Percentiles rank a stretch among this genome's conserved stretches.
phyloP scores from a whole-genome alignment of 1,140 invertebrate genomes.

The Bicyclus anynana region DNA sequence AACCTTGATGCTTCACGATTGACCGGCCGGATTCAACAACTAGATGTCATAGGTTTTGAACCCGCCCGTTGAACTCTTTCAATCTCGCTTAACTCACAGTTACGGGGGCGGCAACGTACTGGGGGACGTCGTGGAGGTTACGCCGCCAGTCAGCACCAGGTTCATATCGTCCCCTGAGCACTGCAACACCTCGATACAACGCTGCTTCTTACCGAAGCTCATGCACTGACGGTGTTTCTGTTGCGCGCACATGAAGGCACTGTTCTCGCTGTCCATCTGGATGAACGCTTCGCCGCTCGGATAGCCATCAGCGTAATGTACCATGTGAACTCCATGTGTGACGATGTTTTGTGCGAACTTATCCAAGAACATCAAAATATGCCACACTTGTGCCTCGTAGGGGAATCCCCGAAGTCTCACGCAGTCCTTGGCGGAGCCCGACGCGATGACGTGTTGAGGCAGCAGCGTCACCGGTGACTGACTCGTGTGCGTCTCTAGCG shows the following conservation, averaged over 20 bases:
- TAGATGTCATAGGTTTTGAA: too few relatives aligned
- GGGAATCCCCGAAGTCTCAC: constrained; percentile 96
- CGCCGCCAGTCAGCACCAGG: constrained; percentile 93
- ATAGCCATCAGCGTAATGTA: constrained; percentile 97
- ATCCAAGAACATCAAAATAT: constrained; percentile 97
- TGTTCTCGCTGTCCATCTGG: constrained; percentile 97
- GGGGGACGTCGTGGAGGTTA: constrained; percentile 82
- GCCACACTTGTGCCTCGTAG: constrained; percentile 96
- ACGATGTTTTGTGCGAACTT: constrained; percentile 98
- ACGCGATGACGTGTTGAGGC: constrained; percentile 94
- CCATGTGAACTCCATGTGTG: constrained; percentile 99
- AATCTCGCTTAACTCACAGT: too few relatives aligned
- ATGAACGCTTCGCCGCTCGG: constrained; percentile 99
- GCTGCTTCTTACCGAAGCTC: constrained; percentile 97
- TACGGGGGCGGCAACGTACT: constrained; percentile 85
- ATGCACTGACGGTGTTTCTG: constrained; percentile 97
- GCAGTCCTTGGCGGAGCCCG: constrained; percentile 91
- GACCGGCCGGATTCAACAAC: too few relatives aligned
- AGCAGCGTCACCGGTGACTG: constrained; percentile 79
- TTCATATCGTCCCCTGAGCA: constrained; percentile 99
- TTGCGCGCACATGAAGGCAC: constrained; percentile 91
- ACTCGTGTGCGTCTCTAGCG: constrained; percentile 81
- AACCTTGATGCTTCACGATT: too few relatives aligned
- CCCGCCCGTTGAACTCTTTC: too few relatives aligned
- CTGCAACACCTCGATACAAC: constrained; percentile 99